A percentile compares a stretch with the other conserved stretches of the same genome.
Conservation (phyloP, 2,113 vertebrate species). For the Pyxicephalus adspersus region DNA sequence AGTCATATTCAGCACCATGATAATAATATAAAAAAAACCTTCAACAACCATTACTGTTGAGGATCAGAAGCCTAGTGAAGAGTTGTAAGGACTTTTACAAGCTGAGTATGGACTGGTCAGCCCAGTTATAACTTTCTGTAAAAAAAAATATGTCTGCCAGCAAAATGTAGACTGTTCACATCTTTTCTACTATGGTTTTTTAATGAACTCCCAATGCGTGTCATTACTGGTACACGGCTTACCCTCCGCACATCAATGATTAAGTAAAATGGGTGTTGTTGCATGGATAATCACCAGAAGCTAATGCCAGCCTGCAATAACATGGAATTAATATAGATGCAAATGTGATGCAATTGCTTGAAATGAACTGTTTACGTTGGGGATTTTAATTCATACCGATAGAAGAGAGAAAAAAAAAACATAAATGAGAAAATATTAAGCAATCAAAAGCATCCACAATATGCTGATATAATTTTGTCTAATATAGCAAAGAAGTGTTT, state of each 20-base stretch:
- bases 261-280: slow-evolving; percentile 54
- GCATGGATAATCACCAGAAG: slow-evolving; percentile 49
- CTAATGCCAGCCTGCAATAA: slow-evolving; percentile 48
- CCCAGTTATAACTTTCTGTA: slow-evolving; percentile 1
- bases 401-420: slow-evolving; percentile 19
- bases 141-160: not conserved
- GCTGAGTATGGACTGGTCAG: not conserved
- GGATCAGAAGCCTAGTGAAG: not conserved
- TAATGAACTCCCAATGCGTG: slow-evolving; percentile 50
- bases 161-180: not conserved
- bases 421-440: slow-evolving; percentile 55
- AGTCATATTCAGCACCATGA: not conserved
- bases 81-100: not conserved
- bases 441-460: slow-evolving; percentile 51
- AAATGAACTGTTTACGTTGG: slow-evolving; percentile 50
- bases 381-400: slow-evolving; percentile 48
- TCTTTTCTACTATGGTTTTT: slow-evolving; percentile 23
- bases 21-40: not conserved
- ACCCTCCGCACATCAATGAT: slow-evolving; percentile 44
- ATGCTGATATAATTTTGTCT: slow-evolving; percentile 34
- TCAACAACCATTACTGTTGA: not conserved
- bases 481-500: slow-evolving; percentile 34
- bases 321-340: slow-evolving; percentile 52
- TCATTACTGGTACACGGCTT: slow-evolving; percentile 43
- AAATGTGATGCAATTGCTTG: slow-evolving; percentile 49